Percentiles rank a stretch among this genome's conserved stretches.
phyloP scores from a whole-genome alignment of 2,888 invertebrate species.

The Leistus spinibarbis region DNA sequence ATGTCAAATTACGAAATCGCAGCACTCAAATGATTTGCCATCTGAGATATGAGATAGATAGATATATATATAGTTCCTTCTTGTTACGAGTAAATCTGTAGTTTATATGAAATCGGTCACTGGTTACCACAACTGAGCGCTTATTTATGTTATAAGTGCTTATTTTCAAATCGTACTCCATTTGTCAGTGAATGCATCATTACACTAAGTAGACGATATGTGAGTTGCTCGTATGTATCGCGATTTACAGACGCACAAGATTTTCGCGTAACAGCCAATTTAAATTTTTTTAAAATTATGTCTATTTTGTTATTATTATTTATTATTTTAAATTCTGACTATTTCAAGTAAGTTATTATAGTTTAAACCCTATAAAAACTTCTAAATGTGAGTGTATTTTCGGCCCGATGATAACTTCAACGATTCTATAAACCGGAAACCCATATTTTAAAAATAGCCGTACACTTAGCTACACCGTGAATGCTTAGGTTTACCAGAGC shows the following conservation, averaged over 20 bases:
- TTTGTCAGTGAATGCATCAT: slow-evolving; percentile 29
- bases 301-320: too few species aligned
- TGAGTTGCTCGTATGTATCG: not conserved
- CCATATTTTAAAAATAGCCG: not conserved
- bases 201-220: slow-evolving; percentile 19
- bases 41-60: too few species aligned
- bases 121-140: not conserved
- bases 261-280: not conserved
- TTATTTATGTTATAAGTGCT: slow-evolving; percentile 12
- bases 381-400: not conserved
- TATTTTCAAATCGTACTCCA: slow-evolving; percentile 18
- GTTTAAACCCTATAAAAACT: not conserved
- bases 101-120: not conserved
- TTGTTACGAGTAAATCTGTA: too few species aligned
- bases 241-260: not conserved
- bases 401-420: not conserved
- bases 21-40: not conserved
- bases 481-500: not conserved
- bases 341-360: too few species aligned
- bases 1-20: slow-evolving; percentile 21
- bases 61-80: not conserved
- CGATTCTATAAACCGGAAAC: not conserved
- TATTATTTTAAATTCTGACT: too few species aligned
- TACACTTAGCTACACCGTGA: not conserved
- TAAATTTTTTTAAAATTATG: too few species aligned